Conservation (phyloP, 2,113 vertebrate genomes). For the Illadopsis cleaveri region DNA sequence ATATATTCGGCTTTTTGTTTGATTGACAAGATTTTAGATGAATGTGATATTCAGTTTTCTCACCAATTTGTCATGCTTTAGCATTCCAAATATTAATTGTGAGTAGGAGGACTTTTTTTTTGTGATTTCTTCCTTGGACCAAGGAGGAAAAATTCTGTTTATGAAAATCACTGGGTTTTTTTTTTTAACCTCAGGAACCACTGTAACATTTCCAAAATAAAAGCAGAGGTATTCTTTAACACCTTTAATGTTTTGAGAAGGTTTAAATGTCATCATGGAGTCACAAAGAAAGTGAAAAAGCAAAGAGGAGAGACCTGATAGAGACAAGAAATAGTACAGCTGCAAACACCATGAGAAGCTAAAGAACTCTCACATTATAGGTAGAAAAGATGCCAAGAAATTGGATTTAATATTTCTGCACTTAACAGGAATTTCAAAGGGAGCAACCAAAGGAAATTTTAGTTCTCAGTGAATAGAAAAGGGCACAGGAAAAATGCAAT, state of each 20-base stretch:
- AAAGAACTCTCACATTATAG: neutral
- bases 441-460: neutral
- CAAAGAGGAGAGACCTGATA: neutral
- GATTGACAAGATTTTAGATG: neutral
- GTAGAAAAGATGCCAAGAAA: neutral
- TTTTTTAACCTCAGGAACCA: neutral
- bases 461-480: neutral
- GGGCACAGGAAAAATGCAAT: neutral
- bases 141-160: neutral
- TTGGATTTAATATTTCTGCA: neutral
- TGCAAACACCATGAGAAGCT: neutral
- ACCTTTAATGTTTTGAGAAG: neutral
- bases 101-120: neutral
- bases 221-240: neutral
- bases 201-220: neutral
- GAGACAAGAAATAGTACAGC: fast-evolving
- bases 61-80: neutral
- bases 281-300: neutral
- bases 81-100: neutral
- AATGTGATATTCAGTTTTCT: neutral
- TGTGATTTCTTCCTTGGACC: neutral
- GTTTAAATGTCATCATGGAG: neutral
- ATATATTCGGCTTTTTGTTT: neutral
- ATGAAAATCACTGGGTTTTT: neutral
- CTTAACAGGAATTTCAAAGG: neutral